Evolutionary conservation across 2,888 invertebrate genomes (phyloP).

Genomic region (Zele albiditarsus): DNA sequence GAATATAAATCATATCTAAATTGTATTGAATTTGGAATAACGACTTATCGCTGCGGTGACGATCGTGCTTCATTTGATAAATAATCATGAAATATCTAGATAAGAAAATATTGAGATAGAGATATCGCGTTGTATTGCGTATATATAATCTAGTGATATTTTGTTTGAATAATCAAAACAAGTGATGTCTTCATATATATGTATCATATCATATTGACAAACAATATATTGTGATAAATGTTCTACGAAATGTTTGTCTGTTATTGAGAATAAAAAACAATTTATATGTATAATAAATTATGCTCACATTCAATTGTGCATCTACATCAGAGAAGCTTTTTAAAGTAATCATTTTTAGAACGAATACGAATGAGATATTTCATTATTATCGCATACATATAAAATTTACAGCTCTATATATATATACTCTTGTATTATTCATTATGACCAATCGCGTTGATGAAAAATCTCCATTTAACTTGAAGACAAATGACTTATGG

Average conservation of each 20-base stretch:
- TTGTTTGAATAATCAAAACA: background rate
- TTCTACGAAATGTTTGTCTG: background rate
- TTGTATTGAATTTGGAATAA: background rate
- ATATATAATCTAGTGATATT: background rate
- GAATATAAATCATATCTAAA: background rate
- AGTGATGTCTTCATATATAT: background rate
- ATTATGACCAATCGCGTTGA: too few relatives aligned
- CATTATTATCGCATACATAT: too few relatives aligned
- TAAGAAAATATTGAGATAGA: background rate
- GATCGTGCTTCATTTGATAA: conserved; percentile 14
- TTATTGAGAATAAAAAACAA: background rate
- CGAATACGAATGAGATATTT: too few relatives aligned
- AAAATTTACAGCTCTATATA: too few relatives aligned
- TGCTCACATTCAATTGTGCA: too few relatives aligned
- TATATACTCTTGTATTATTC: too few relatives aligned
- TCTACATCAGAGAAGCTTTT: too few relatives aligned
- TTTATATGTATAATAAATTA: background rate
- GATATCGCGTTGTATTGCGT: background rate
- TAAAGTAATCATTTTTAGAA: too few relatives aligned
- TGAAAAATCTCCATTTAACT: too few relatives aligned
- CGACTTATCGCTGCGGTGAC: conserved; percentile 1
- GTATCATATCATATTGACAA: background rate
- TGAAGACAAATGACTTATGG: too few relatives aligned
- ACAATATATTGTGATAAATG: background rate
- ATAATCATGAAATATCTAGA: conserved; percentile 15